These are phyloP conservation scores for Cheilosia impressa DNA, from an alignment of 2,888 invertebrate genomes.

Conservation along the genomic window DNA sequence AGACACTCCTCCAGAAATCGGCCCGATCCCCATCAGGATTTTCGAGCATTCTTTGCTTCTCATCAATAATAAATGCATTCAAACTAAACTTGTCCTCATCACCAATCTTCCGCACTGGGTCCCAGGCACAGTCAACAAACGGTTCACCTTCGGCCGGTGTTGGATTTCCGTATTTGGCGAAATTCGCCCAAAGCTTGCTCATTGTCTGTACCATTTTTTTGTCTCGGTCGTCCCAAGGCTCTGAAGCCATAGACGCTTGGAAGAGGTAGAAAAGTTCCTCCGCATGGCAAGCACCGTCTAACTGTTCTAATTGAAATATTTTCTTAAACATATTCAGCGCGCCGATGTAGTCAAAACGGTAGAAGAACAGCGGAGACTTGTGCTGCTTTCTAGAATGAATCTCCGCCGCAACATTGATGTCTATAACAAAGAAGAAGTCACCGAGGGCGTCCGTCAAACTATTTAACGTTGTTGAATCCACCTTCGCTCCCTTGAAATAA, in stretches of 20 bases:
- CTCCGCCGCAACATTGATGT: constrained; percentile 49
- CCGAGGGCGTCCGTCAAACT: constrained; percentile 83
- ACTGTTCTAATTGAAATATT: constrained; percentile 79
- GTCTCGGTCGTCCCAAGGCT: constrained; percentile 66
- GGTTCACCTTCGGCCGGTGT: constrained; percentile 34
- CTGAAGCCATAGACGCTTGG: constrained; percentile 77
- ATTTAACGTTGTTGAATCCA: constrained; percentile 82
- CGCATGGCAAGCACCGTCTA: constrained; percentile 85
- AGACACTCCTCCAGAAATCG: constrained; percentile 75
- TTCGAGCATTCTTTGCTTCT: constrained; percentile 67
- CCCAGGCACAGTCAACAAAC: constrained; percentile 71
- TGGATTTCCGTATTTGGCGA: constrained; percentile 84
- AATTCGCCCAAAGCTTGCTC: constrained; percentile 86
- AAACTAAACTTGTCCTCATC: constrained; percentile 56
- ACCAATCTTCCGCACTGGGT: constrained; percentile 62
- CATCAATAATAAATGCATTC: constrained; percentile 57
- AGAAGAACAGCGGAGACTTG: constrained; percentile 84
- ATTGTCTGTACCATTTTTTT: constrained; percentile 83
- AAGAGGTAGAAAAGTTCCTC: constrained; percentile 86
- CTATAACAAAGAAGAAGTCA: constrained; percentile 80
- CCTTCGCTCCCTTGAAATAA: constrained; percentile 83
- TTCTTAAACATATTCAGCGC: constrained; percentile 84
- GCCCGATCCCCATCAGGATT: constrained; percentile 75
- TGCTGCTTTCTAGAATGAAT: constrained; percentile 70
- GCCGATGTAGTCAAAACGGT: constrained; percentile 85